Base-by-base conservation (phyloP, 1,140 invertebrate species). In the Phenacoccus solenopsis region DNA sequence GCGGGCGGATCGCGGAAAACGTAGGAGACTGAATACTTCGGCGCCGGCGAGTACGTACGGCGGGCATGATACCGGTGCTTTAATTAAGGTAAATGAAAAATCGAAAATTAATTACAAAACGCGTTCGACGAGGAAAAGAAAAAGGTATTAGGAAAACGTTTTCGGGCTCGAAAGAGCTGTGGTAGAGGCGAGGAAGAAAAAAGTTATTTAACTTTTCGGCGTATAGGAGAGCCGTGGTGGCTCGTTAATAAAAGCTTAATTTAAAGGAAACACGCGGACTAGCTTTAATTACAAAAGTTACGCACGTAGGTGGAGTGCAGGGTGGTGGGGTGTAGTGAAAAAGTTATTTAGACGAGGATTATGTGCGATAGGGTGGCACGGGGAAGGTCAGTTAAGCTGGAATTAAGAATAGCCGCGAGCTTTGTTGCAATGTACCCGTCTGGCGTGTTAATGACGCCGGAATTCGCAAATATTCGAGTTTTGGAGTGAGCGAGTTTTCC, bases 201-300 rank as follows among this genome's bases (percentile, higher is more conserved):
- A 13, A 32, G 30, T 32, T 32, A n/a, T n/a, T n/a, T n/a, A n/a
- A n/a, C n/a, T n/a, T n/a, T n/a, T n/a, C n/a, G n/a, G n/a, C n/a
- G n/a, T n/a, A n/a, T 32, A 32, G 13, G 30, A 5, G 30, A 5
- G 30, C 13, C 30, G 30, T 7, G 16, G 38, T n/a, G 5, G 5
- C 38, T 49, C 38, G 38, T 49, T 49, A 49, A 49, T 49, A 49
- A 49, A 49, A 49, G 38, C 38, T 49, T n/a, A 49, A 49, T 49
- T 49, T 49, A 49, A 49, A 49, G 38, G 38, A 49, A 49, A 5
- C 3, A 32, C 38, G 38, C 13, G 5, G 38, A n/a, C 38, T 2
- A 49, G 38, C 38, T 49, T 49, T 49, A 49, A 49, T 49, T 49
- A 49, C 38, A 49, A 49, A 49, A 49, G 38, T 49, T 49, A 16